Base-by-base conservation (phyloP, 2,113 vertebrate species). In the Ursus arctos region DNA sequence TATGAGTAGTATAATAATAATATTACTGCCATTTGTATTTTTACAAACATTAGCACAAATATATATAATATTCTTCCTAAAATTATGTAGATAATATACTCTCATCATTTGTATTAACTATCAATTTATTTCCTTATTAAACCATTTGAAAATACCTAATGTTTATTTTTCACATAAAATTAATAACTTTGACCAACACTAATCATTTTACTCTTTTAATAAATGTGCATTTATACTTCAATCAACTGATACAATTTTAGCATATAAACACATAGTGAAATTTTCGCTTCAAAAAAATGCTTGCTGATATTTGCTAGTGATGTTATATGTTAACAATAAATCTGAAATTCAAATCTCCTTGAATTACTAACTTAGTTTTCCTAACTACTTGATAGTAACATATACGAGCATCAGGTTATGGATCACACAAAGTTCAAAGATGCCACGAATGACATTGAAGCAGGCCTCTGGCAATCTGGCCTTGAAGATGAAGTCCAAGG, bases 191-290 rank as follows among this genome's bases (percentile, higher is more conserved):
- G 15, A 72, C 13, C 14, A 19, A 89, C 18, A 71, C 40, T 79
- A 74, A 92, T 82, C 16, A 86, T 63, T 87, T 90, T 80, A 72
- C 40, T 86, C 33, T 49, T 72, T 43, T 65, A 82, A 36, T n/a
- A 79, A 63, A 55, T 69, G 1, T 71, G 33, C n/a, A 47, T 92
- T 67, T 88, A 76, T 55, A 49, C 21, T 67, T 94, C 15, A 90
- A 53, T 36, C 74, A 94, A 83, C 26, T 95, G 72, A 40, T 77
- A 92, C 31, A 87, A 93, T 76, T 79, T 96, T 24, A 96, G 12
- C 67, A 89, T 53, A 49, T 59, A 77, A 96, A 40, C 47, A 97
- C 9, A 89, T 10, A 55, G 22, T 77, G 31, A 94, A 67, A 65
- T 33, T 77, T 79, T 92, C 28, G 12, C 12, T 86, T 10, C 43